phyloP scores from a whole-genome alignment of 2,888 invertebrate species.

The Auanema sp. region DNA sequence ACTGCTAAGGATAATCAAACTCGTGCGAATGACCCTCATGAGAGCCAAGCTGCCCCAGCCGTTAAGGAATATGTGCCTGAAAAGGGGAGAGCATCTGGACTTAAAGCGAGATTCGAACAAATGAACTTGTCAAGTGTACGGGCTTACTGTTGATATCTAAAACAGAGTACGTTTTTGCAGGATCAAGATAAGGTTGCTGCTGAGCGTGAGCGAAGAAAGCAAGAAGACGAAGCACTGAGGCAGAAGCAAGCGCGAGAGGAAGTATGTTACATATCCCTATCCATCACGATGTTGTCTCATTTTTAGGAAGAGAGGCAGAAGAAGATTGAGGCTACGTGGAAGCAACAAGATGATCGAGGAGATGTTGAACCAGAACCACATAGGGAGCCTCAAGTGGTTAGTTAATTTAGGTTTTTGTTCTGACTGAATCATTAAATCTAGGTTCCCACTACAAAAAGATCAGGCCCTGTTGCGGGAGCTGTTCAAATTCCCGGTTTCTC shows the following conservation, averaged over 20 bases:
- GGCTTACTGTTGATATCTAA: neutral
- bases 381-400: constrained; percentile 12
- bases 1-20: constrained; percentile 21
- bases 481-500: neutral
- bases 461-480: too few species aligned
- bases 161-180: constrained; percentile 7
- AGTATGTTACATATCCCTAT: neutral
- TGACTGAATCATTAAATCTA: neutral
- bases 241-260: constrained; percentile 37
- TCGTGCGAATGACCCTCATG: constrained; percentile 8
- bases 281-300: neutral
- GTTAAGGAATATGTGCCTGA: constrained; percentile 13
- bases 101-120: constrained; percentile 58
- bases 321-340: constrained; percentile 34
- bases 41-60: neutral
- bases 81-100: constrained; percentile 48
- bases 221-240: constrained; percentile 52
- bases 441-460: neutral
- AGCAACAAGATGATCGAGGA: constrained; percentile 33
- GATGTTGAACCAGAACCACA: constrained; percentile 32
- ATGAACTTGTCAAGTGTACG: constrained; percentile 37
- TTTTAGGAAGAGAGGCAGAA: constrained; percentile 20
- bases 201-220: constrained; percentile 34
- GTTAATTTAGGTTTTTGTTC: too few species aligned
- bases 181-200: constrained; percentile 18